A percentile compares a stretch with the other conserved stretches of the same genome.
Conservation (phyloP, 2,113 vertebrate genomes). For the Psittacus erithacus region DNA sequence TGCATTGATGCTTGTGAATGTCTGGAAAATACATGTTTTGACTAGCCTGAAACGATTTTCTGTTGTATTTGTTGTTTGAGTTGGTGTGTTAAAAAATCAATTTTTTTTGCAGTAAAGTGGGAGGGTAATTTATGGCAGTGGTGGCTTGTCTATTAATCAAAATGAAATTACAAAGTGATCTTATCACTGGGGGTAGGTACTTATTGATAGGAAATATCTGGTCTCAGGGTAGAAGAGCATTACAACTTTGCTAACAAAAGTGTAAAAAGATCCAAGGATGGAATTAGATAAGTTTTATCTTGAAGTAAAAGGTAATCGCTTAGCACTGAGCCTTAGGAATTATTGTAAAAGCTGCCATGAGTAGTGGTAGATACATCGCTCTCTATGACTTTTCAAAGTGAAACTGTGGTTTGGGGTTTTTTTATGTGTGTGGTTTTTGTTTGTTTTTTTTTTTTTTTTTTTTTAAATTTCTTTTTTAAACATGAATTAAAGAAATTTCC, state of each 20-base stretch:
- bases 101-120: constrained; percentile 5
- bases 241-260: neutral
- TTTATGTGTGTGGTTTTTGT: neutral
- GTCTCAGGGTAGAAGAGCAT: neutral
- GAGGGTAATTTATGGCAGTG: neutral
- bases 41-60: neutral
- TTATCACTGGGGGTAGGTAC: neutral
- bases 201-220: neutral
- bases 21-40: neutral
- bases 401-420: neutral
- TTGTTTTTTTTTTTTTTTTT: neutral
- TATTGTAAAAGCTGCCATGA: neutral
- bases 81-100: neutral
- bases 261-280: neutral
- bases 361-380: neutral
- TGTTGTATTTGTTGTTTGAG: neutral
- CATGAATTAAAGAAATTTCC: neutral
- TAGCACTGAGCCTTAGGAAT: neutral
- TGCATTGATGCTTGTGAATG: neutral
- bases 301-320: neutral
- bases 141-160: neutral
- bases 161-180: neutral
- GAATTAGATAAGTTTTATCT: neutral
- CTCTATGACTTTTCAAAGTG: neutral
- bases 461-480: neutral